Conservation (phyloP, 2,113 vertebrate species). For the Siphamia tubifer region DNA sequence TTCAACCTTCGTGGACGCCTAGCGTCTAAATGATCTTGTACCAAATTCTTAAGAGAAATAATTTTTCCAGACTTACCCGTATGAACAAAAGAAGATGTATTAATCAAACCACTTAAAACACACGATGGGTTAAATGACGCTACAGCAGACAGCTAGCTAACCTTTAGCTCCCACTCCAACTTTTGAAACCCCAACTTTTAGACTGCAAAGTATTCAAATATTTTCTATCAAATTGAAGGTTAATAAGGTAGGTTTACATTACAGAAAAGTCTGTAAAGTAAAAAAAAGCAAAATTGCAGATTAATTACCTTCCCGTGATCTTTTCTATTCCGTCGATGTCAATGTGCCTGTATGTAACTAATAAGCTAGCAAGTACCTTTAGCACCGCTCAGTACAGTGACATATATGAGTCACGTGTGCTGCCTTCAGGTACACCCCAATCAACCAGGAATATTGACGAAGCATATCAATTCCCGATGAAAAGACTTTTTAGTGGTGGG, state of each 20-base stretch:
- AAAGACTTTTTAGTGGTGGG: background rate
- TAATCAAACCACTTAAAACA: too few species aligned
- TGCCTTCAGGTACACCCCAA: conserved; percentile 5
- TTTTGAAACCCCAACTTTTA: too few species aligned
- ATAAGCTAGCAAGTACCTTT: background rate
- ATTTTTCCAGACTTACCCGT: too few species aligned
- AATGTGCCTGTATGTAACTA: background rate
- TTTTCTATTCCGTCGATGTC: background rate
- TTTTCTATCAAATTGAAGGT: too few species aligned
- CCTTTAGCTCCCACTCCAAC: too few species aligned
- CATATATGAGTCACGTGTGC: background rate
- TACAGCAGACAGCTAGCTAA: too few species aligned
- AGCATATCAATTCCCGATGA: background rate
- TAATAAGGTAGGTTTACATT: too few species aligned
- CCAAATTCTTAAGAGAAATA: accelerated
- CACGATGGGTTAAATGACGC: too few species aligned
- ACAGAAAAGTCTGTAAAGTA: too few species aligned
- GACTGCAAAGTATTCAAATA: too few species aligned
- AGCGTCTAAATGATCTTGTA: background rate
- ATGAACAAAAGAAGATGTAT: too few species aligned
- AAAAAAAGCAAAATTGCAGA: accelerated
- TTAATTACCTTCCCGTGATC: conserved; percentile 31
- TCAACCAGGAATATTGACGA: background rate
- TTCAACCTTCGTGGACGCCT: too few species aligned
- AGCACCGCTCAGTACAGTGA: background rate